Evolutionary conservation across 2,113 vertebrate genomes (phyloP).

Genomic region (Anguilla rostrata): DNA sequence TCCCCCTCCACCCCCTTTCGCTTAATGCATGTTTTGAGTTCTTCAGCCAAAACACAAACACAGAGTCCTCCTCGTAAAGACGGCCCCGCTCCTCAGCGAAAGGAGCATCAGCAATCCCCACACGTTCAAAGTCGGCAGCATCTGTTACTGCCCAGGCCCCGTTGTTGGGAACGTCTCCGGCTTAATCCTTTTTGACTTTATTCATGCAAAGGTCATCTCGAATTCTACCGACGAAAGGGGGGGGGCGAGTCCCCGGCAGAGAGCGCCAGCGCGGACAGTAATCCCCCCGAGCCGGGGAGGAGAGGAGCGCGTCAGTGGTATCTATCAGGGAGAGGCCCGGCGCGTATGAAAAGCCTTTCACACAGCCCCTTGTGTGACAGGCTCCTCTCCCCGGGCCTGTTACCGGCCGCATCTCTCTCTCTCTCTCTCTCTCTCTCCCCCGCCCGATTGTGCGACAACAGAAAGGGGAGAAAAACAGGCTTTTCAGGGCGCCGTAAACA

Average conservation of each 20-base stretch:
- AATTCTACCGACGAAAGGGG: constrained; percentile 65
- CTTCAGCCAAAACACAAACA: constrained; percentile 11
- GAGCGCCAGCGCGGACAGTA: constrained; percentile 46
- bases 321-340: constrained; percentile 6
- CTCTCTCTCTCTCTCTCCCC: not conserved
- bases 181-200: constrained; percentile 90
- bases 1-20: not conserved
- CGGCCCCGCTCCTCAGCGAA: constrained; percentile 62
- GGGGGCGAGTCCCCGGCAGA: constrained; percentile 51
- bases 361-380: constrained; percentile 1
- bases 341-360: constrained; percentile 5
- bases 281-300: constrained; percentile 33
- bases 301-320: constrained; percentile 35
- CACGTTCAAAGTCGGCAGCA: constrained; percentile 77
- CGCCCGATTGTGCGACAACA: not conserved
- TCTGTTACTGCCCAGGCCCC: constrained; percentile 71
- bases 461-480: not conserved
- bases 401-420: not conserved
- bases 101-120: constrained; percentile 73
- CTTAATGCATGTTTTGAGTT: constrained; percentile 16
- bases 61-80: constrained; percentile 8
- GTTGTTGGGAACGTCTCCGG: constrained; percentile 79
- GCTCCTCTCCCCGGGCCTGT: not conserved
- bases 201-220: constrained; percentile 91
- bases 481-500: constrained; percentile 7